Percentiles rank a stretch among this genome's conserved stretches.
These are phyloP conservation scores for Lochmaea crataegi DNA, from an alignment of 2,888 invertebrate species.

Conservation along the genomic window DNA sequence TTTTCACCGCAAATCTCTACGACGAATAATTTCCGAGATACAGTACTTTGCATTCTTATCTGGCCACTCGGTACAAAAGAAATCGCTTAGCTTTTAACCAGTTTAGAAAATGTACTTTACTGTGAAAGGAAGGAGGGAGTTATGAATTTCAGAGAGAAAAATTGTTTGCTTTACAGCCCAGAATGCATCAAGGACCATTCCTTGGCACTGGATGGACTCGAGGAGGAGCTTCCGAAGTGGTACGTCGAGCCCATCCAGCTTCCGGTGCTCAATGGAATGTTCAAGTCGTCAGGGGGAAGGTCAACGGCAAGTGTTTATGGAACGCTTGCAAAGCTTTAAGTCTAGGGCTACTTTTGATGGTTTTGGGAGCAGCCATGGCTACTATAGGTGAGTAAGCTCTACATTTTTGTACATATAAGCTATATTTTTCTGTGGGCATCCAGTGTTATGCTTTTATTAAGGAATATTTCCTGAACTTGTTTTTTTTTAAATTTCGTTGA, in stretches of 20 bases:
- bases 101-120: no score
- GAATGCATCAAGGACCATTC: conserved; percentile 58
- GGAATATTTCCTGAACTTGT: no score
- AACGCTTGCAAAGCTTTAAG: conserved; percentile 93
- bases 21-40: no score
- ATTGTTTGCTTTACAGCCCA: conserved; percentile 11
- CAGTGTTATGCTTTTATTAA: no score
- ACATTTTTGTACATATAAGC: no score
- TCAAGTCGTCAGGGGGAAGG: conserved; percentile 86
- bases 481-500: neutral
- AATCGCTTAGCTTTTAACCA: no score
- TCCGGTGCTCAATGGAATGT: conserved; percentile 89
- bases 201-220: conserved; percentile 66
- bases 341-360: conserved; percentile 87
- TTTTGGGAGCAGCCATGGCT: conserved; percentile 92
- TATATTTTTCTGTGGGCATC: no score
- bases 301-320: conserved; percentile 91
- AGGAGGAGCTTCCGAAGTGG: conserved; percentile 63
- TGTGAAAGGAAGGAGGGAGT: no score
- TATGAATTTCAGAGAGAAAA: neutral
- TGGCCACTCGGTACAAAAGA: no score
- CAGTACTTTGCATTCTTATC: no score
- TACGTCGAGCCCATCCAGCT: conserved; percentile 78
- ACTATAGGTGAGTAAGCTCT: conserved; percentile 75
- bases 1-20: no score